phyloP scores from a whole-genome alignment of 2,113 vertebrate species.

The Phycodurus eques region DNA sequence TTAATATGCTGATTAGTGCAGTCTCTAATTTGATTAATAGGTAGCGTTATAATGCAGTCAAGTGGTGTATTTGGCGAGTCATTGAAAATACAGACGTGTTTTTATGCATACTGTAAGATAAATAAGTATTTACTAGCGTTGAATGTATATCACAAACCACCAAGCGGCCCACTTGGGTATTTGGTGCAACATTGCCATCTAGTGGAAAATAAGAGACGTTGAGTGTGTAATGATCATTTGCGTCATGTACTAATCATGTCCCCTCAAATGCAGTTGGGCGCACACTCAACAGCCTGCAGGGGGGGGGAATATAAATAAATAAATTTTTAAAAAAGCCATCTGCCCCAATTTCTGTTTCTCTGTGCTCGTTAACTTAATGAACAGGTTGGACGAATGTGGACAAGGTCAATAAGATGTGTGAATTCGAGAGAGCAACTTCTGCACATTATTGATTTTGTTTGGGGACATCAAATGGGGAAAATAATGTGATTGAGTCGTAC shows the following conservation, averaged over 20 bases:
- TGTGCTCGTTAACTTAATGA: slow-evolving; percentile 18
- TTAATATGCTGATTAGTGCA: slow-evolving; percentile 14
- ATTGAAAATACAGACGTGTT: neutral
- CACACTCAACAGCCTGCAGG: neutral
- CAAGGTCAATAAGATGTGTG: slow-evolving; percentile 27
- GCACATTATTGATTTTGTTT: slow-evolving; percentile 12
- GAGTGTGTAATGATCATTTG: neutral
- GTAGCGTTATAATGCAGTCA: neutral
- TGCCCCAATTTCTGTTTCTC: slow-evolving; percentile 19
- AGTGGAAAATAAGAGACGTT: slow-evolving; percentile 20
- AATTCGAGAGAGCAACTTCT: slow-evolving; percentile 10
- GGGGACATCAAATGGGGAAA: neutral
- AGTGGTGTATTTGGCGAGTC: neutral
- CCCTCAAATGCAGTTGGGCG: neutral
- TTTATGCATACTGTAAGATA: neutral
- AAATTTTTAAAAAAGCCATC: slow-evolving; percentile 19
- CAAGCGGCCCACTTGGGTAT: neutral
- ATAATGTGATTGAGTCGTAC: neutral
- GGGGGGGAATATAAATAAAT: too few species aligned
- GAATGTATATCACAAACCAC: neutral
- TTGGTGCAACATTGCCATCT: slow-evolving; percentile 59
- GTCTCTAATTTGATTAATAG: slow-evolving; percentile 14
- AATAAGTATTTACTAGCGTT: neutral
- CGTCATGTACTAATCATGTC: neutral
- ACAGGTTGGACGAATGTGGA: slow-evolving; percentile 31